Conservation (phyloP, 2,113 vertebrate genomes). For the Zosterops japonicus region DNA sequence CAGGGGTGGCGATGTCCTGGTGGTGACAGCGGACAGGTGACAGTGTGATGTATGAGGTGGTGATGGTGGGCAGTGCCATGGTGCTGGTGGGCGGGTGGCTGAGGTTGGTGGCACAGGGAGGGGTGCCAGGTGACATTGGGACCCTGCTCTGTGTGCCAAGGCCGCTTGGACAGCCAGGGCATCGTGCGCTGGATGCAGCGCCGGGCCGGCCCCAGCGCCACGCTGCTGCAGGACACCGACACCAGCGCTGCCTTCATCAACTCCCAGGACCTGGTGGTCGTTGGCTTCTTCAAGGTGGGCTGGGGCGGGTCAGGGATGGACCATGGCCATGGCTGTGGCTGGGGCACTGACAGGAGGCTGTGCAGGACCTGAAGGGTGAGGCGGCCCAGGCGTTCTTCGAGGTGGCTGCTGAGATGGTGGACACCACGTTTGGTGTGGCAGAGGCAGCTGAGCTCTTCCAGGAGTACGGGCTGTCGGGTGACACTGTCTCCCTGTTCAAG, state of each 20-base stretch:
- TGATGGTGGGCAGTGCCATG: rapidly evolving
- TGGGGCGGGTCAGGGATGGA: rapidly evolving
- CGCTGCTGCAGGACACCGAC: conserved; percentile 56
- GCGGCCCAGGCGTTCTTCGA: conserved; percentile 72
- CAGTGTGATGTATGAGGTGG: background rate
- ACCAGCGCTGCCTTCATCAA: conserved; percentile 57
- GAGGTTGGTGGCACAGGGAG: background rate
- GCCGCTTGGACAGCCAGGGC: conserved; percentile 36
- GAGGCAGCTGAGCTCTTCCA: conserved; percentile 76
- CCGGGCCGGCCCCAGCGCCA: conserved; percentile 65
- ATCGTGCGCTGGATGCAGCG: conserved; percentile 85
- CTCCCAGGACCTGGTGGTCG: conserved; percentile 67
- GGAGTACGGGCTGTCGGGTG: conserved; percentile 72
- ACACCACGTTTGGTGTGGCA: conserved; percentile 79
- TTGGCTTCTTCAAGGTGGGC: conserved; percentile 89
- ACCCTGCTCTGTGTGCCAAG: background rate
- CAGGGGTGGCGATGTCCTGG: background rate
- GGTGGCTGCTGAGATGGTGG: conserved; percentile 66
- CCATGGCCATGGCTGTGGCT: rapidly evolving
- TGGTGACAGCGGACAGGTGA: background rate
- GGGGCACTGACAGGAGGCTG: background rate
- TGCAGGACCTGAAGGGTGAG: conserved; percentile 77
- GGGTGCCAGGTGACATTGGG: rapidly evolving
- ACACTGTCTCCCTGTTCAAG: conserved; percentile 86
- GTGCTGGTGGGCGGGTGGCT: background rate